phyloP scores from a whole-genome alignment of 2,113 vertebrate genomes.

The Malurus cyaneus region DNA sequence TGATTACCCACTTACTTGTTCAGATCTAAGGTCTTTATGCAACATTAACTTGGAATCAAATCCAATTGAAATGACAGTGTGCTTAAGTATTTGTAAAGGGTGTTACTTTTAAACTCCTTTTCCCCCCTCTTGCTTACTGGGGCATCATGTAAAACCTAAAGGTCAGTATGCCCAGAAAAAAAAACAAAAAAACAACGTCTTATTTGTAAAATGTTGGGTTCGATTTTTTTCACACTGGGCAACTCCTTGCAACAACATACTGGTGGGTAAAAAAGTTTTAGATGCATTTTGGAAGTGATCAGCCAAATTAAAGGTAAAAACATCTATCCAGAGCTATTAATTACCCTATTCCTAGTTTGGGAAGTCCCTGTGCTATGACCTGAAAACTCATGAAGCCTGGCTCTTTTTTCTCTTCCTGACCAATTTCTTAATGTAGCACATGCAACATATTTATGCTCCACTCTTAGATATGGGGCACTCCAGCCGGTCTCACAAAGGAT shows the following conservation, averaged over 20 bases:
- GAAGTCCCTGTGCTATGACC: neutral
- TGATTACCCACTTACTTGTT: neutral
- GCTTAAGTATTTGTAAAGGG: neutral
- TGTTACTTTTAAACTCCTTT: neutral
- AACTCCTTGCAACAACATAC: neutral
- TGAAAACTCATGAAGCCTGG: neutral
- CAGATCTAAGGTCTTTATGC: neutral
- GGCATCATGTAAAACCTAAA: neutral
- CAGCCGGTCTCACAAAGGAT: neutral
- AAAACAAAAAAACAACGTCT: neutral
- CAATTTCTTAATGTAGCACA: neutral
- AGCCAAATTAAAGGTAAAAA: neutral
- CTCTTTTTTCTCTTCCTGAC: neutral
- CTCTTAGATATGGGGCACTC: accelerated
- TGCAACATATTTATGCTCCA: neutral
- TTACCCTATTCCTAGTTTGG: neutral
- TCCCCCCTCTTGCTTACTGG: neutral
- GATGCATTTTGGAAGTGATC: neutral
- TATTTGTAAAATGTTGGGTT: neutral
- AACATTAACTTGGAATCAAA: neutral
- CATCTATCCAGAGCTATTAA: neutral
- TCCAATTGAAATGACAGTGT: neutral
- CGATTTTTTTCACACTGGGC: neutral
- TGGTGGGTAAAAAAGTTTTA: neutral
- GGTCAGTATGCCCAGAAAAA: neutral